Evolutionary conservation across 2,888 invertebrate genomes (phyloP).

Genomic region (Drosophila antonietae): DNA sequence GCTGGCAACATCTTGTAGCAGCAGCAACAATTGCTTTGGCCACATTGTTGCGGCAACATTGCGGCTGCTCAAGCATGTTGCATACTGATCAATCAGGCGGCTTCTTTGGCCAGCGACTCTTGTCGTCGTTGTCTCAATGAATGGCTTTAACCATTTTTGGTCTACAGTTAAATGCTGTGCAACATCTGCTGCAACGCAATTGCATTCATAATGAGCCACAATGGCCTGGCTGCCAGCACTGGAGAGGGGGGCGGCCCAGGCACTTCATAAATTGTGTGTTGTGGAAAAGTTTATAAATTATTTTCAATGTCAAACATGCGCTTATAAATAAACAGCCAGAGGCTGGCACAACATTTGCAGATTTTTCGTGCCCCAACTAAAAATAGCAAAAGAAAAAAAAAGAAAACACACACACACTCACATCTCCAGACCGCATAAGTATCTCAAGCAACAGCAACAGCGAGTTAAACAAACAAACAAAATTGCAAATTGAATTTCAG

Average conservation of each 20-base stretch:
- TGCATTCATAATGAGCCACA: slow-evolving; percentile 72
- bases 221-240: neutral
- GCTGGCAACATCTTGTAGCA: slow-evolving; percentile 36
- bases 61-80: slow-evolving; percentile 76
- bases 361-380: slow-evolving; percentile 27
- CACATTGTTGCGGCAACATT: slow-evolving; percentile 70
- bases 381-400: slow-evolving; percentile 12
- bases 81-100: slow-evolving; percentile 82
- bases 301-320: slow-evolving; percentile 81
- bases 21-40: slow-evolving; percentile 68
- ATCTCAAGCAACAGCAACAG: slow-evolving; percentile 29
- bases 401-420: neutral
- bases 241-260: neutral
- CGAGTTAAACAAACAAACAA: slow-evolving; percentile 68
- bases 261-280: slow-evolving; percentile 68
- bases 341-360: slow-evolving; percentile 24
- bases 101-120: slow-evolving; percentile 56
- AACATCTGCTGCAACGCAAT: slow-evolving; percentile 71
- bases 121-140: slow-evolving; percentile 55
- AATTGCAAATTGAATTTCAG: slow-evolving; percentile 72
- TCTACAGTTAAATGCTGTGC: slow-evolving; percentile 76
- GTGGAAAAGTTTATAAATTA: slow-evolving; percentile 79
- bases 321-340: slow-evolving; percentile 70
- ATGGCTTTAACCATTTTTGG: slow-evolving; percentile 82
- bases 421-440: slow-evolving; percentile 32